Evolutionary conservation across 1,140 invertebrate species (phyloP).

Genomic region (Epicauta chinensis): DNA sequence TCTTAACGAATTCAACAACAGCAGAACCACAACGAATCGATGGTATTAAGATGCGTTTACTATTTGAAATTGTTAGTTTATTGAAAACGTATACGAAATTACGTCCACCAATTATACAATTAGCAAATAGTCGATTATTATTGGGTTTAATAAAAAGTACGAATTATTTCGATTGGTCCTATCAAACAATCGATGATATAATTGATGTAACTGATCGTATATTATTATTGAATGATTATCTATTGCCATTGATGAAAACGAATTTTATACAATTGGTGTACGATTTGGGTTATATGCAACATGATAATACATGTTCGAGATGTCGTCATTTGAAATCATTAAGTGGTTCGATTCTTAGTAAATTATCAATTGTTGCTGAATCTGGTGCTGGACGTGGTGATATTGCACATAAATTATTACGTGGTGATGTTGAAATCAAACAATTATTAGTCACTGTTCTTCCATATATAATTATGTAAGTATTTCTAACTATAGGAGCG

Average conservation of each 20-base stretch:
- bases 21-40: background rate
- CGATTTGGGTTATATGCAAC: conserved; percentile 23
- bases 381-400: conserved; percentile 49
- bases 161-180: conserved; percentile 9
- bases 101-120: conserved; percentile 15
- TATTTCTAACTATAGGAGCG: no score
- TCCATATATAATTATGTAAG: conserved; percentile 50
- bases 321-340: conserved; percentile 41
- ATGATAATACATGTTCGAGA: conserved; percentile 24
- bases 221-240: conserved; percentile 41
- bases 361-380: conserved; percentile 45
- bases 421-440: conserved; percentile 45
- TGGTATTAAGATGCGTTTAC: conserved; percentile 16
- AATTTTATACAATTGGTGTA: conserved; percentile 29
- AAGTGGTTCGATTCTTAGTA: conserved; percentile 41
- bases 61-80: conserved; percentile 21
- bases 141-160: conserved; percentile 34
- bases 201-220: conserved; percentile 17
- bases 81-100: conserved; percentile 24
- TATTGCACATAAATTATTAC: conserved; percentile 47
- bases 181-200: background rate
- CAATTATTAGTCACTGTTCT: conserved; percentile 46
- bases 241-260: conserved; percentile 35
- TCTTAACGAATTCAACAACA: no score
- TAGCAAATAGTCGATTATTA: conserved; percentile 43